A percentile compares a stretch with the other conserved stretches of the same genome.
phyloP scores from a whole-genome alignment of 2,113 vertebrate genomes.

The Stigmatopora nigra region DNA sequence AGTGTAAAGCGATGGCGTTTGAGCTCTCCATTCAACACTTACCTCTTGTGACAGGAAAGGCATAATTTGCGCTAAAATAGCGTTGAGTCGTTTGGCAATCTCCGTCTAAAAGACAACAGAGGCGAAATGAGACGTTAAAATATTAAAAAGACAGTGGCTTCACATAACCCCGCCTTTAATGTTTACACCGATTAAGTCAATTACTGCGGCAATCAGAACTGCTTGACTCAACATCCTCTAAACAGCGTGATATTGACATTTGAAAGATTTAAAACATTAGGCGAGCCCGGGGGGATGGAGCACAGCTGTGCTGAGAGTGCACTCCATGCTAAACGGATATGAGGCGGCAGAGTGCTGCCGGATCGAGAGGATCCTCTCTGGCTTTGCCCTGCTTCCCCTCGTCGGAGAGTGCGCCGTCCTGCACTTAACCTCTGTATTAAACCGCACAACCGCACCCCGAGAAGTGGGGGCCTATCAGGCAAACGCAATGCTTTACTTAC shows the following conservation, averaged over 20 bases:
- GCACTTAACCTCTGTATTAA: constrained; percentile 59
- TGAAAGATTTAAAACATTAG: constrained; percentile 77
- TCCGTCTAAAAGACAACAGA: constrained; percentile 81
- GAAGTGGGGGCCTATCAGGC: constrained; percentile 35
- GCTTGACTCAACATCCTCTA: constrained; percentile 76
- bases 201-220: constrained; percentile 73
- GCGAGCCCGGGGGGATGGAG: constrained; percentile 69
- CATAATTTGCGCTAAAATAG: constrained; percentile 97
- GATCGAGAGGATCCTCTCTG: constrained; percentile 61
- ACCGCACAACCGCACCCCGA: constrained; percentile 55
- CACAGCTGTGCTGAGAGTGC: constrained; percentile 73
- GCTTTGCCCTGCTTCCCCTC: constrained; percentile 40
- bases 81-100: constrained; percentile 95
- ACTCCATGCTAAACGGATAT: constrained; percentile 70
- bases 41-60: constrained; percentile 99
- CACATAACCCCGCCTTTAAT: constrained; percentile 60
- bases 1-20: constrained; percentile 10
- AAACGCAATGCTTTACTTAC: constrained; percentile 45
- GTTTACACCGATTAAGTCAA: constrained; percentile 75
- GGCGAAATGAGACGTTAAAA: constrained; percentile 45
- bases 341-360: constrained; percentile 62
- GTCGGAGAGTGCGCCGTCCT: constrained; percentile 49
- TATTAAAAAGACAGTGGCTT: constrained; percentile 54
- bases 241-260: constrained; percentile 78
- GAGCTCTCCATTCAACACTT: constrained; percentile 52